phyloP scores from a whole-genome alignment of 2,113 vertebrate species.

The Bungarus multicinctus region DNA sequence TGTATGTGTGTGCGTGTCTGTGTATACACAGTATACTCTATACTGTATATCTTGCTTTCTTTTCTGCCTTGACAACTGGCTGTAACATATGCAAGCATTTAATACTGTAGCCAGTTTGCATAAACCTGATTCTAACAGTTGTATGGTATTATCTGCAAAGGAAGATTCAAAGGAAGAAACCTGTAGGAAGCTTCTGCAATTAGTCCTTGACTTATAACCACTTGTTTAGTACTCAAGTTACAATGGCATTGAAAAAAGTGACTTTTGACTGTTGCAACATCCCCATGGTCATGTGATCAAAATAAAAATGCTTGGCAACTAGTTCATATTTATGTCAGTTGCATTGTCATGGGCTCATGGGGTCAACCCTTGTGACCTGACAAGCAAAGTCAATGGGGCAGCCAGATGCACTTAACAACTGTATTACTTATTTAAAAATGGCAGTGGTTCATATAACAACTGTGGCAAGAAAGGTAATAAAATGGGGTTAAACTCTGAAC shows the following conservation, averaged over 20 bases:
- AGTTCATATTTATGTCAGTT: neutral
- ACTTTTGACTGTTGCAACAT: neutral
- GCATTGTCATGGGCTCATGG: neutral
- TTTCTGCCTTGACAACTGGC: neutral
- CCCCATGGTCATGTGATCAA: neutral
- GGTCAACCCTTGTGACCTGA: neutral
- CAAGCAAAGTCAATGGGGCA: neutral
- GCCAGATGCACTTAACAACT: neutral
- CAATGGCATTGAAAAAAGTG: neutral
- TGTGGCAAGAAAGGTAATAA: neutral
- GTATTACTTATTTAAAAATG: neutral
- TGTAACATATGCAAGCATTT: neutral
- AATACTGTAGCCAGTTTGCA: neutral
- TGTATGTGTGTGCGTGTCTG: neutral
- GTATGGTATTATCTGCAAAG: neutral
- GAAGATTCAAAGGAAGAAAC: neutral
- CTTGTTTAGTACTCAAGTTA: neutral
- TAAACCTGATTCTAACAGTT: neutral
- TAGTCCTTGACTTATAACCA: neutral
- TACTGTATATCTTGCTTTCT: neutral
- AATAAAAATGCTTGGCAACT: neutral
- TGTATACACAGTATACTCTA: neutral
- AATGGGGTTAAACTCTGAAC: neutral
- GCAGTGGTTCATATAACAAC: neutral
- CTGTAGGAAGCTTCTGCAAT: neutral